phyloP scores from a whole-genome alignment of 2,113 vertebrate genomes.

The Ptilonorhynchus violaceus region DNA sequence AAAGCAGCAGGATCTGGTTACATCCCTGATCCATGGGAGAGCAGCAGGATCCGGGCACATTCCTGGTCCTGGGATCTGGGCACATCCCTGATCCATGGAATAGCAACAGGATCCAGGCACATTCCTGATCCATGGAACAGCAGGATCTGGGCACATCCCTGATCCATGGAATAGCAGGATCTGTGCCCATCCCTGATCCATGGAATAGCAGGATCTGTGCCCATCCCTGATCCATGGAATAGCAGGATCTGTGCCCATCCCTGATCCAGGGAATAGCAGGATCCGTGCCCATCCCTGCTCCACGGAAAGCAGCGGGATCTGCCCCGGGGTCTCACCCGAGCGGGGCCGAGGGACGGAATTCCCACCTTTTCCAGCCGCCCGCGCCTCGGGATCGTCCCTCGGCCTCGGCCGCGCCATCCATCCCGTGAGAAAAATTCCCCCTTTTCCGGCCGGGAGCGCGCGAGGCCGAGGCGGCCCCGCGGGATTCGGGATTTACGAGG shows the following conservation, averaged over 20 bases:
- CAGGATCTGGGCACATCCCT: rapidly evolving
- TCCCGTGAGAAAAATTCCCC: not conserved
- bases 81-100: too few relatives aligned
- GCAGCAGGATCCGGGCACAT: not conserved
- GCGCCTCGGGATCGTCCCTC: rapidly evolving
- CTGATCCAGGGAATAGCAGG: rapidly evolving
- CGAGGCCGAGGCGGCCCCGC: not conserved
- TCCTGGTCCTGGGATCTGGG: too few relatives aligned
- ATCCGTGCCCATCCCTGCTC: too few relatives aligned
- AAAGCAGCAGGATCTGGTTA: too few relatives aligned
- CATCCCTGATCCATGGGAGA: too few relatives aligned
- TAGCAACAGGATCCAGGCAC: not conserved
- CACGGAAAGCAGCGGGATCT: not conserved
- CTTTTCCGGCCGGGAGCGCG: not conserved
- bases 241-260: rapidly evolving
- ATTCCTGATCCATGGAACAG: rapidly evolving
- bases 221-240: rapidly evolving
- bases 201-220: rapidly evolving
- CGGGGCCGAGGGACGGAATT: not conserved
- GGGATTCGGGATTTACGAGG: not conserved
- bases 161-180: not conserved
- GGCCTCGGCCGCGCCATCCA: not conserved
- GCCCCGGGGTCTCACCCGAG: not conserved
- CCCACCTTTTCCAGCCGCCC: not conserved
- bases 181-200: not conserved